Evolutionary conservation across 2,797 vertebrate genomes (phyloP).

Genomic region (Hipposideros larvatus): DNA sequence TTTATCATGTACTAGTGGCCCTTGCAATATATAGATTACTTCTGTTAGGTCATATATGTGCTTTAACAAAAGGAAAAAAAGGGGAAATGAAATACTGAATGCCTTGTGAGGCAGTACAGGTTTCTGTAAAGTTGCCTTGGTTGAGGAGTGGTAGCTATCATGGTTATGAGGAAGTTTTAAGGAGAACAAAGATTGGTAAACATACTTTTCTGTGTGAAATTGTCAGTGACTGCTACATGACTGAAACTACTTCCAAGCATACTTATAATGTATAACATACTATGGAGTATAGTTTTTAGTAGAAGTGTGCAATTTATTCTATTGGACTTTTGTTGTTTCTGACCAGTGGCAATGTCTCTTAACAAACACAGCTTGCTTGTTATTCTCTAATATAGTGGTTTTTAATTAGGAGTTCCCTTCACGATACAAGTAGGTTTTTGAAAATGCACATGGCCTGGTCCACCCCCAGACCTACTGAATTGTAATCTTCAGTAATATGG

Average conservation of each 20-base stretch:
- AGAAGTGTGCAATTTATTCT: conserved; percentile 6
- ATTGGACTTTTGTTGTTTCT: not conserved
- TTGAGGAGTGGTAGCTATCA: not conserved
- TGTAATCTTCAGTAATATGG: not conserved
- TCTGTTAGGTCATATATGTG: conserved; percentile 29
- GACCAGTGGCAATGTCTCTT: not conserved
- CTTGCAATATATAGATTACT: not conserved
- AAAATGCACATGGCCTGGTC: not conserved
- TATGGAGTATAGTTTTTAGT: not conserved
- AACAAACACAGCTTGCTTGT: conserved; percentile 36
- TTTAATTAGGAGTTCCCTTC: not conserved
- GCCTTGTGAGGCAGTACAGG: not conserved
- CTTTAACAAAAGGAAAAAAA: conserved; percentile 22
- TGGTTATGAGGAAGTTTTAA: not conserved
- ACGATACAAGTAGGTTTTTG: not conserved
- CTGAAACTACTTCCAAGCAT: conserved; percentile 43
- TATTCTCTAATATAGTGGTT: conserved; percentile 53
- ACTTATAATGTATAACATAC: not conserved
- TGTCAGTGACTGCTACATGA: not conserved
- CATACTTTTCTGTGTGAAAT: conserved; percentile 7
- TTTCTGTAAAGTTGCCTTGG: conserved; percentile 23
- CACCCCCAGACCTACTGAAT: not conserved
- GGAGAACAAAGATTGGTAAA: conserved; percentile 16
- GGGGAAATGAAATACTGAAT: conserved; percentile 2
- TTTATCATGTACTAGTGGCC: conserved; percentile 34